Percentiles rank a stretch among this genome's conserved stretches.
phyloP scores from a whole-genome alignment of 2,113 vertebrate species.

The Toxotes chatareus region DNA sequence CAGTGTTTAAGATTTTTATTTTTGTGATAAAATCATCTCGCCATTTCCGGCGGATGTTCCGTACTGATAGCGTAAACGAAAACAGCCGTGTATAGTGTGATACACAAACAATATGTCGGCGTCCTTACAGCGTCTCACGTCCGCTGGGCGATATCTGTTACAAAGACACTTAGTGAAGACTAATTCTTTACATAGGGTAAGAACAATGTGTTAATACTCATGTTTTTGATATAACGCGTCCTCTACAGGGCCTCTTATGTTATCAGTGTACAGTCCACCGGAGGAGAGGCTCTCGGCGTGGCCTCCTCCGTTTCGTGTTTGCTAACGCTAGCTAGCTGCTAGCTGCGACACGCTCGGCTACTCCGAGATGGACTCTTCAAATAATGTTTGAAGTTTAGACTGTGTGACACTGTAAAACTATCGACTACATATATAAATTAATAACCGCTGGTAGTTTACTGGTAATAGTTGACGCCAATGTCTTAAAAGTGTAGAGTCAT shows the following conservation, averaged over 20 bases:
- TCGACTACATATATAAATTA: accelerated
- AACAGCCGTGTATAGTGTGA: neutral
- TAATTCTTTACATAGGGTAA: conserved; percentile 60
- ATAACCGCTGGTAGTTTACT: neutral
- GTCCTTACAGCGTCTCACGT: conserved; percentile 69
- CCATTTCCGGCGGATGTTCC: conserved; percentile 19
- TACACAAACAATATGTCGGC: conserved; percentile 80
- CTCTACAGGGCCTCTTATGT: accelerated
- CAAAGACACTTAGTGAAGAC: conserved; percentile 70
- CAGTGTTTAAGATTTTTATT: neutral
- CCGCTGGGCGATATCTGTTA: conserved; percentile 65
- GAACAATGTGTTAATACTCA: neutral
- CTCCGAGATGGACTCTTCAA: neutral
- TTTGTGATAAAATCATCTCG: neutral
- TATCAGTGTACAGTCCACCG: neutral
- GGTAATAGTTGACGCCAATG: neutral
- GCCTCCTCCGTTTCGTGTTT: neutral
- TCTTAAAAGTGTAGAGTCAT: conserved; percentile 10
- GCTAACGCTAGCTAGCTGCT: neutral
- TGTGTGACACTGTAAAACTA: neutral
- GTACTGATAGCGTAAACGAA: neutral
- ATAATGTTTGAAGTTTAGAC: neutral
- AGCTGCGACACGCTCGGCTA: neutral
- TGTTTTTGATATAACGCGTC: neutral
- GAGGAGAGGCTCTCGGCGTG: neutral